Conservation (phyloP, 92 coral and sea anemone genomes). For the Hydrozoanthus gracilis region DNA sequence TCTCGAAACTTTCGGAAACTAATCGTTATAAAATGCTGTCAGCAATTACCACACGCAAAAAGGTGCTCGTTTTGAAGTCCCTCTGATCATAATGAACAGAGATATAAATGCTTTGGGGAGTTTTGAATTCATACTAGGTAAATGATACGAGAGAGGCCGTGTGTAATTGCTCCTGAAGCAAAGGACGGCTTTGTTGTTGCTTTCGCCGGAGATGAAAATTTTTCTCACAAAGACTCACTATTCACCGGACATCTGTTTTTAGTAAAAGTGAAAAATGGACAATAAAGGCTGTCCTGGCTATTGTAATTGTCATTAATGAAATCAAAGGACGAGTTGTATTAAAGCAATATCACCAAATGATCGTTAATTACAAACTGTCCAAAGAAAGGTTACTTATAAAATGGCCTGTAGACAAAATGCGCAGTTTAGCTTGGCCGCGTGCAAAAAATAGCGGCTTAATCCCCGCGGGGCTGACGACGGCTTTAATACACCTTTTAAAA, state of each 20-base stretch:
- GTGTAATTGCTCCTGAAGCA: not conserved
- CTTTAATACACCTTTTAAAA: not conserved
- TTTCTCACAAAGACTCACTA: not conserved
- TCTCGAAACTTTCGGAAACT: not conserved
- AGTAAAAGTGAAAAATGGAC: not conserved
- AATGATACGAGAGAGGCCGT: not conserved
- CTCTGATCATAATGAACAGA: not conserved
- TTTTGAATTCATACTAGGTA: not conserved
- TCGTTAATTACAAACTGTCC: conserved; percentile 11
- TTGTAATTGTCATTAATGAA: conserved; percentile 33
- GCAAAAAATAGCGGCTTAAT: not conserved
- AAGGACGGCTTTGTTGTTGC: not conserved
- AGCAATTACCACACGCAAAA: not conserved
- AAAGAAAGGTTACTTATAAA: conserved; percentile 1
- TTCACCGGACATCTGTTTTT: conserved; percentile 13
- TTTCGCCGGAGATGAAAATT: not conserved
- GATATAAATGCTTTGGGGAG: not conserved
- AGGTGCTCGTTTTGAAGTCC: not conserved
- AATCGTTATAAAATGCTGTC: not conserved
- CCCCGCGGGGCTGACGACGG: not conserved
- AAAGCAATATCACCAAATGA: not conserved
- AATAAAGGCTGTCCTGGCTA: not conserved
- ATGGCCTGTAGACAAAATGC: not conserved
- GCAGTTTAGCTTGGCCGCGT: not conserved
- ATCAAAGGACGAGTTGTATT: not conserved